A percentile compares a stretch with the other conserved stretches of the same genome.
These are phyloP conservation scores for Gymnobelideus leadbeateri DNA, from an alignment of 2,113 vertebrate genomes.

Conservation along the genomic window DNA sequence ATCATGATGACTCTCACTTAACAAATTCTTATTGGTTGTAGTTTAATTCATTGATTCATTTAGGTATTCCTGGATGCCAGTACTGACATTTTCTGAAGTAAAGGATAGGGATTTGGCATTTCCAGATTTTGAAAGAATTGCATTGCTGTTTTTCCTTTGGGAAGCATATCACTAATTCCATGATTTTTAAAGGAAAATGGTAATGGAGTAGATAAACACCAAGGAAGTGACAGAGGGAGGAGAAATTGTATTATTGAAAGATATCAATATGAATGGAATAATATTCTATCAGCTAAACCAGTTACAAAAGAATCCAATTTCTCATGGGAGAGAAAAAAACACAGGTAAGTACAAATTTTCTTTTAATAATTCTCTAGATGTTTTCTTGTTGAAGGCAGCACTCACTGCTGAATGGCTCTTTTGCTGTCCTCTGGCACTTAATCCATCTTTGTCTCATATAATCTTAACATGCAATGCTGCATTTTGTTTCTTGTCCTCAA, in stretches of 20 bases:
- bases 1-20: not conserved
- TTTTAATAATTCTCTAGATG: conserved; percentile 44
- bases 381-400: conserved; percentile 42
- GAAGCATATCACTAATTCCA: not conserved
- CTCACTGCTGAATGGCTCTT: conserved; percentile 44
- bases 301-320: conserved; percentile 22
- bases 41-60: not conserved
- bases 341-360: conserved; percentile 41
- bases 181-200: not conserved
- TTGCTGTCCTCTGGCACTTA: conserved; percentile 26
- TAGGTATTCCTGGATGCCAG: not conserved
- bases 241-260: not conserved
- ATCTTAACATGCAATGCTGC: conserved; percentile 51
- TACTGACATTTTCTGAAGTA: not conserved
- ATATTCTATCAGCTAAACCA: conserved; percentile 22
- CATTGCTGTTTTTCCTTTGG: not conserved
- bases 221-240: not conserved
- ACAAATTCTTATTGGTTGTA: not conserved
- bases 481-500: conserved; percentile 57
- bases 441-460: conserved; percentile 62
- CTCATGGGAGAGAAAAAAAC: conserved; percentile 32
- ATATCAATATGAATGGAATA: not conserved
- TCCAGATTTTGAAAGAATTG: not conserved
- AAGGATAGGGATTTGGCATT: not conserved
- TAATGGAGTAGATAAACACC: not conserved